Evolutionary conservation across 2,113 vertebrate genomes (phyloP).

Genomic region (Leptosomus discolor): DNA sequence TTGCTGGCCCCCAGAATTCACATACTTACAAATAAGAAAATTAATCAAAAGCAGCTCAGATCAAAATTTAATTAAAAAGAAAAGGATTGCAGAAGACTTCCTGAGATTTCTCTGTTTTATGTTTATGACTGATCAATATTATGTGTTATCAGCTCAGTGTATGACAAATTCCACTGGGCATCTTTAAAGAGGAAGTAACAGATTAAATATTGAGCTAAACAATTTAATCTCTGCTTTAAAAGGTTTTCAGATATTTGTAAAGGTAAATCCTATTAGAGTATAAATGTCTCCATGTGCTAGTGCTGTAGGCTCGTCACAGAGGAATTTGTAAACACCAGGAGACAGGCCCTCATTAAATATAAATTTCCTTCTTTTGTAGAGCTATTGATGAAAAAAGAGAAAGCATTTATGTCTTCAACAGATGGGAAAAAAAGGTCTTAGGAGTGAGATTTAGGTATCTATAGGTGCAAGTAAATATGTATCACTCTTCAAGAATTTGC

Average conservation of each 20-base stretch:
- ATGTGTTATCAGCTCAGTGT: slow-evolving; percentile 66
- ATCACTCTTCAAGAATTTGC: background rate
- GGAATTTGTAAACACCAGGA: slow-evolving; percentile 71
- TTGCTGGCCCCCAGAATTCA: slow-evolving; percentile 72
- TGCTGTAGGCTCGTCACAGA: slow-evolving; percentile 45
- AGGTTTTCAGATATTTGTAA: slow-evolving; percentile 79
- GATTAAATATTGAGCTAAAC: slow-evolving; percentile 84
- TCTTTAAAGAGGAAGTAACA: slow-evolving; percentile 81
- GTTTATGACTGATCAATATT: slow-evolving; percentile 80
- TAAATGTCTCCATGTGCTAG: slow-evolving; percentile 56
- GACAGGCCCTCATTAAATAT: slow-evolving; percentile 58
- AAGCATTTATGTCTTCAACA: background rate
- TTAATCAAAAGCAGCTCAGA: slow-evolving; percentile 80
- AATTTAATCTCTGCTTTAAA: slow-evolving; percentile 81
- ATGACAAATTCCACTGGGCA: slow-evolving; percentile 75
- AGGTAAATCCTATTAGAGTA: slow-evolving; percentile 76
- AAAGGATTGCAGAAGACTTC: slow-evolving; percentile 64
- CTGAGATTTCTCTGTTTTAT: slow-evolving; percentile 67
- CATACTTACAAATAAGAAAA: slow-evolving; percentile 79
- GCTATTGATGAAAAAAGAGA: slow-evolving; percentile 30
- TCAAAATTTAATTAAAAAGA: slow-evolving; percentile 83
- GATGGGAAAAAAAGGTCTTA: background rate
- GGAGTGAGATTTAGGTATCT: background rate
- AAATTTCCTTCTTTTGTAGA: slow-evolving; percentile 61
- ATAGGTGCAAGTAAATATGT: background rate